Evolutionary conservation across 2,113 vertebrate genomes (phyloP).

Genomic region (Pristiophorus japonicus): DNA sequence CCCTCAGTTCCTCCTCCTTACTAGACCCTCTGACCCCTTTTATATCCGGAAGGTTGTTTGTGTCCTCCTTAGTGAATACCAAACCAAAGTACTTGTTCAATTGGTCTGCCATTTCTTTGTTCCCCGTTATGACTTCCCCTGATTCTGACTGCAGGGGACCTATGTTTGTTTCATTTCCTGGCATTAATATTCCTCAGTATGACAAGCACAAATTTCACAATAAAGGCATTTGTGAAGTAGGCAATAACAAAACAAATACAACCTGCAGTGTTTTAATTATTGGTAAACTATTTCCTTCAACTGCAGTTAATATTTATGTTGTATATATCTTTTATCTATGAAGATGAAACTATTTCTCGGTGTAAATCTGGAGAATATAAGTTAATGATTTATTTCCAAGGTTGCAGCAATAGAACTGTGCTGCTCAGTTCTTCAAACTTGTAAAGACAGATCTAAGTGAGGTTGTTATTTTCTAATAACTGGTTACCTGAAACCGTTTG

Average conservation of each 20-base stretch:
- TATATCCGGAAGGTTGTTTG: too few species aligned
- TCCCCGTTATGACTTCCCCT: too few species aligned
- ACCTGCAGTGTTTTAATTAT: not conserved
- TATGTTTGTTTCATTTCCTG: not conserved
- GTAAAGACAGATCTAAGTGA: slow-evolving; percentile 16
- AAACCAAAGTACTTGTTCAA: too few species aligned
- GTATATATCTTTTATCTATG: not conserved
- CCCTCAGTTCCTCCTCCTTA: too few species aligned
- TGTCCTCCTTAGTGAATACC: too few species aligned
- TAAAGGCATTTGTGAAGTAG: not conserved
- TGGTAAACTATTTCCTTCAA: not conserved
- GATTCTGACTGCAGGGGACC: too few species aligned
- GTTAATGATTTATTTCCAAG: not conserved
- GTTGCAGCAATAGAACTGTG: not conserved
- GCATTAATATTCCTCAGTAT: not conserved
- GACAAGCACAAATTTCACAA: not conserved
- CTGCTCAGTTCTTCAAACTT: not conserved
- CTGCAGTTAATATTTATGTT: not conserved
- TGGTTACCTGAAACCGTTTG: slow-evolving; percentile 7
- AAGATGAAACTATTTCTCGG: not conserved
- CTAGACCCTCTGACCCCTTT: too few species aligned
- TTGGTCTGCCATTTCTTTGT: too few species aligned
- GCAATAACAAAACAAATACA: not conserved
- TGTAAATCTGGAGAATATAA: not conserved
- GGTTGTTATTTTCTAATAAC: slow-evolving; percentile 23